Evolutionary conservation across 23 tunicate species (phyloP), one percentile per base, ranked within the genome.

Genomic region (Ciona savignyi): DNA sequence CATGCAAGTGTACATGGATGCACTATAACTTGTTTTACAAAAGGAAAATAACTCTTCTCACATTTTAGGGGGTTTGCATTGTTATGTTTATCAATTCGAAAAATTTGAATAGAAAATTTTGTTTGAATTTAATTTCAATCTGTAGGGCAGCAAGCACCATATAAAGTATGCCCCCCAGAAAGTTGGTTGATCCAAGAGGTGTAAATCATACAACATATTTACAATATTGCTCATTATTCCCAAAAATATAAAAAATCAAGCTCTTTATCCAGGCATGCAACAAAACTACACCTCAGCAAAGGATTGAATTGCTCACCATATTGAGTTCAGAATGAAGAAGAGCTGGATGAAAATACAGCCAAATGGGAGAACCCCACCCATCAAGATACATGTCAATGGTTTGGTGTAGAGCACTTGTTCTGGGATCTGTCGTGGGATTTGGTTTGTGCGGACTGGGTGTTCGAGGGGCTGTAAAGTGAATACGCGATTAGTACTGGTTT

Each of bases 341-440:
- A 95, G 80, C 56, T 95, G 99, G 56, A 95, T 95, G 80, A 95
- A 95, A 62, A 95, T 95, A 83, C 99, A 95, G 6, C 96, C 99
- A 64, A 95, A 95, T 35, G 99, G 99, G 25, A 95, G 85, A 51
- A 95, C 82, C 29, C 99, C 99, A 20, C 99, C 99, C 96, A 95
- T 88, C 32, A 88, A 31, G 70, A 95, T 79, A 66, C 99, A 80
- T 20, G 96, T 80, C 31, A 88, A 66, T 1, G 99, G 83, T 33
- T 85, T 72, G 0, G 99, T 88, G 74, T 90, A 95, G 27, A 88
- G 65, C 0, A 81, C 74, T 65, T 88, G 96, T 62, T 87, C 93
- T 6, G 99, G 99, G 66, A 95, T 80, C 51, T 95, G 96, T 63
- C 99, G 75, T 33, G 99, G 99, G 25, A 88, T 88, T 51, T 85